These are phyloP conservation scores for Aradus depressus DNA, from an alignment of 2,888 invertebrate genomes.

Conservation along the genomic window DNA sequence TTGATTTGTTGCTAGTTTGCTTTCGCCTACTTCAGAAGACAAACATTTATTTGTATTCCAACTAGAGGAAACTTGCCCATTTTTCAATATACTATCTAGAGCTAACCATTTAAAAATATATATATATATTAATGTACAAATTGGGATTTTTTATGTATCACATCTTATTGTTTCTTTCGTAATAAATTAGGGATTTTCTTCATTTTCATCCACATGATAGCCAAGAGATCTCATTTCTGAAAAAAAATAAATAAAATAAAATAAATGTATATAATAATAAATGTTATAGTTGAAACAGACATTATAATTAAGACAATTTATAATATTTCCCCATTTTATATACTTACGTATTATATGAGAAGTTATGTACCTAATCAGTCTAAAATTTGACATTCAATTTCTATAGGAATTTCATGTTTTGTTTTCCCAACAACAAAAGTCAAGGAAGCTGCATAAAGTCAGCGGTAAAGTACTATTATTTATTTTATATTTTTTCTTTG, in stretches of 20 bases:
- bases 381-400: too few species aligned
- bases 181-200: too few species aligned
- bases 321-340: too few species aligned
- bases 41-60: too few species aligned
- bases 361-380: background rate
- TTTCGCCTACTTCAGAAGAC: too few species aligned
- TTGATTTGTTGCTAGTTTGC: too few species aligned
- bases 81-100: too few species aligned
- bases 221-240: slow-evolving; percentile 23
- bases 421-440: background rate
- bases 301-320: too few species aligned
- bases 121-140: background rate
- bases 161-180: background rate
- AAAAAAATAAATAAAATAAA: slow-evolving; percentile 2
- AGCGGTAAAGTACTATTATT: background rate
- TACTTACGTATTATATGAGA: background rate
- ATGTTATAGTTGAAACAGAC: too few species aligned
- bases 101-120: too few species aligned
- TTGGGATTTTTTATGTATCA: background rate
- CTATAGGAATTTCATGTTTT: too few species aligned
- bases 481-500: background rate
- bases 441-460: background rate
- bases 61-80: too few species aligned
- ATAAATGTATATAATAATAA: background rate
- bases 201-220: slow-evolving; percentile 10